Percentiles rank a stretch among this genome's conserved stretches.
Conservation (phyloP, 1,140 invertebrate genomes). For the Drosophila tani region DNA sequence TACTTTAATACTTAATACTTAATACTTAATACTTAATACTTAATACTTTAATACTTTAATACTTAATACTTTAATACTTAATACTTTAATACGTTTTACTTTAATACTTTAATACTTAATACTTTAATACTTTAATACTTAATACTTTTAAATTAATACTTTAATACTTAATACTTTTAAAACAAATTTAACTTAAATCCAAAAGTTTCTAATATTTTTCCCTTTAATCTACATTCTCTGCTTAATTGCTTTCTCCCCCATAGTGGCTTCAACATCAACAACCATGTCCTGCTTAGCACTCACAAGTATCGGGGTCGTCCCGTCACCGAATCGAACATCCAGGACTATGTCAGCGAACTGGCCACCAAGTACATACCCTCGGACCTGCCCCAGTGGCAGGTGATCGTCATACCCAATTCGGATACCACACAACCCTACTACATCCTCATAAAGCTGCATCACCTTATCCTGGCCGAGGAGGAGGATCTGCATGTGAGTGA, state of each 20-base stretch:
- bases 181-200: background rate
- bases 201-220: too few relatives aligned
- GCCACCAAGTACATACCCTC: conserved; percentile 91
- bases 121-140: too few relatives aligned
- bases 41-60: too few relatives aligned
- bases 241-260: background rate
- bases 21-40: too few relatives aligned
- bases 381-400: conserved; percentile 91
- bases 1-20: too few relatives aligned
- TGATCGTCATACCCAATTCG: conserved; percentile 88
- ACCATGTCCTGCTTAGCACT: conserved; percentile 89
- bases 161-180: background rate
- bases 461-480: conserved; percentile 89
- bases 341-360: conserved; percentile 92
- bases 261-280: conserved; percentile 89
- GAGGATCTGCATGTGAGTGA: conserved; percentile 90
- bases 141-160: too few relatives aligned
- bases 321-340: conserved; percentile 90
- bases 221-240: background rate
- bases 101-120: too few relatives aligned
- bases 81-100: too few relatives aligned
- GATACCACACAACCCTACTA: conserved; percentile 86
- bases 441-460: conserved; percentile 91
- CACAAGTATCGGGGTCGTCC: conserved; percentile 88
- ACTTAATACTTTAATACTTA: too few relatives aligned